These are phyloP conservation scores for Delichon dasypus DNA, from an alignment of 2,797 vertebrate species.

Conservation along the genomic window DNA sequence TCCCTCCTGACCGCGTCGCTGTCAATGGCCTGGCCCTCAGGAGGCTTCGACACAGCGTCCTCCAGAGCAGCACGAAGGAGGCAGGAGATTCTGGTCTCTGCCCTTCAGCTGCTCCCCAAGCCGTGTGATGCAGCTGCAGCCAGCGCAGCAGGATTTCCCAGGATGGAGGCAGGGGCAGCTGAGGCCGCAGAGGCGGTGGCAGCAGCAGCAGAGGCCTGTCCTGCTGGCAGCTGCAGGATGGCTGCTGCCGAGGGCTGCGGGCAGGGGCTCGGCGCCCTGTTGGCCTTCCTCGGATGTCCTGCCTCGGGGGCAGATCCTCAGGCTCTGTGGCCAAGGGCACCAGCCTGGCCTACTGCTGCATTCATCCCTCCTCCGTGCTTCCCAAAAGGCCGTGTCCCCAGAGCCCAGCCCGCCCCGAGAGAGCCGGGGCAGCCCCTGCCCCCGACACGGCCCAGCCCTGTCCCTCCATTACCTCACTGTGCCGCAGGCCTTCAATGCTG, in stretches of 20 bases:
- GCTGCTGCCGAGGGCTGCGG: rapidly evolving
- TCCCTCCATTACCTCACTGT: not conserved
- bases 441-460: rapidly evolving
- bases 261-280: rapidly evolving
- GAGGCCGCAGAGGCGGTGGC: rapidly evolving
- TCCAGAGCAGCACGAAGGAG: not conserved
- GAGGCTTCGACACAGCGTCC: rapidly evolving
- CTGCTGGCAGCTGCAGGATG: not conserved
- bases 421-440: rapidly evolving
- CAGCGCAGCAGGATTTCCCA: not conserved
- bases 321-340: not conserved
- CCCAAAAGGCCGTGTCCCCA: not conserved
- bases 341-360: not conserved
- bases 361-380: rapidly evolving
- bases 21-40: not conserved
- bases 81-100: not conserved
- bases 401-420: rapidly evolving
- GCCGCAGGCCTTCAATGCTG: not conserved
- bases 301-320: not conserved
- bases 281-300: rapidly evolving
- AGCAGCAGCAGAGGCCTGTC: rapidly evolving
- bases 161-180: not conserved
- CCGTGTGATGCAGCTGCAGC: not conserved
- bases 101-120: not conserved
- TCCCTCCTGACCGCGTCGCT: not conserved